Evolutionary conservation across 2,888 invertebrate species (phyloP).

Genomic region (Drosophila mercatorum): DNA sequence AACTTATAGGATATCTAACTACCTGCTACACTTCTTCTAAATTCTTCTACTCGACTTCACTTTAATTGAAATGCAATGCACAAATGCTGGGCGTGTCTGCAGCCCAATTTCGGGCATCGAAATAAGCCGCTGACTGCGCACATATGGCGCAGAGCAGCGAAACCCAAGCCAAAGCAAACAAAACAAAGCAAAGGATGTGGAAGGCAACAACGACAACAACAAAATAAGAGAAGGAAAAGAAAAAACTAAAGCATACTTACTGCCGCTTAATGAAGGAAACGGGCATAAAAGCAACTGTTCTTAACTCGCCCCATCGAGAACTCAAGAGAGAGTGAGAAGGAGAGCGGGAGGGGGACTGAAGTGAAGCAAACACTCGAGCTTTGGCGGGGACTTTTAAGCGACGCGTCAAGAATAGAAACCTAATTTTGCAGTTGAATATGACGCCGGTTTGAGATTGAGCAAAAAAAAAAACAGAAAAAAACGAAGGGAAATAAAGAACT

Average conservation of each 20-base stretch:
- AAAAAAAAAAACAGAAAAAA: neutral
- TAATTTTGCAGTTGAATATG: constrained; percentile 36
- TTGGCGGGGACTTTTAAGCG: constrained; percentile 21
- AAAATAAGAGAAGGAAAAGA: constrained; percentile 1
- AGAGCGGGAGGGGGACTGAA: neutral
- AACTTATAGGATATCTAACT: constrained; percentile 15
- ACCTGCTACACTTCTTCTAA: neutral
- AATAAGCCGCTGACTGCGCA: constrained; percentile 59
- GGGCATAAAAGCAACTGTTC: constrained; percentile 51
- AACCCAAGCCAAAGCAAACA: constrained; percentile 28
- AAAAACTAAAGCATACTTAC: constrained; percentile 58
- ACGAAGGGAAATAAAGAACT: constrained; percentile 19
- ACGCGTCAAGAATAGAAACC: constrained; percentile 43
- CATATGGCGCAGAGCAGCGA: constrained; percentile 30
- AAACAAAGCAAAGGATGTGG: constrained; percentile 14
- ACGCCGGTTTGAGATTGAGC: constrained; percentile 28
- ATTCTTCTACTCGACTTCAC: constrained; percentile 1
- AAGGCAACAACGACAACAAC: neutral
- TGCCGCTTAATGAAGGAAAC: constrained; percentile 72
- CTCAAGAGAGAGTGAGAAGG: constrained; percentile 2
- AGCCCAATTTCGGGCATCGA: constrained; percentile 22
- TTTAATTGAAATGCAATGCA: constrained; percentile 61
- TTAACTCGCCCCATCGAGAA: constrained; percentile 21
- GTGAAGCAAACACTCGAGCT: constrained; percentile 6
- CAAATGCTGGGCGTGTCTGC: constrained; percentile 44